Percentiles rank a stretch among this genome's conserved stretches.
Evolutionary conservation across 2,113 vertebrate species (phyloP).

Genomic region (Scolopax mira): DNA sequence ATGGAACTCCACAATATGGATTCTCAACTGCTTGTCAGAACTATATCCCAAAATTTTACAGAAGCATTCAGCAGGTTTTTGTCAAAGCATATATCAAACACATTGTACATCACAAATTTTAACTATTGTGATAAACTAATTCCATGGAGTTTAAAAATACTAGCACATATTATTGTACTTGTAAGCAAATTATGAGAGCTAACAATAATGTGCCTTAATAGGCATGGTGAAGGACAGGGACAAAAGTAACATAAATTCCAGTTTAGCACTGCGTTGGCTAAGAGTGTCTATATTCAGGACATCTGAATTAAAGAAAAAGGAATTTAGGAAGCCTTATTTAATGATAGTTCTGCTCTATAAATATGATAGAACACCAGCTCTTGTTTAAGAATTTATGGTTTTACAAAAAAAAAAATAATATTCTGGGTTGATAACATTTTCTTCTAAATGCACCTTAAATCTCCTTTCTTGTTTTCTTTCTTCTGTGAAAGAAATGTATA

Average conservation of each 20-base stretch:
- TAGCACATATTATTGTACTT: neutral
- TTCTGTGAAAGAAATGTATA: neutral
- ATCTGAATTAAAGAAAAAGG: neutral
- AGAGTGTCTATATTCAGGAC: neutral
- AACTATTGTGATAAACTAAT: neutral
- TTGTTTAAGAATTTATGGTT: neutral
- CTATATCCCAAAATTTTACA: neutral
- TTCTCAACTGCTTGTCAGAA: neutral
- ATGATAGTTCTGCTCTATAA: neutral
- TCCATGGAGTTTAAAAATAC: neutral
- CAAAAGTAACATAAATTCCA: neutral
- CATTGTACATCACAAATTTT: neutral
- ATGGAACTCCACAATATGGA: neutral
- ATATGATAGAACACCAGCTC: neutral
- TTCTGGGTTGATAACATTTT: neutral
- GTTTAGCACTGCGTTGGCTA: neutral
- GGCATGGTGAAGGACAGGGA: neutral
- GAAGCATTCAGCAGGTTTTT: neutral
- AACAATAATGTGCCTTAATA: neutral
- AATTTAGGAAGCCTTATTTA: neutral
- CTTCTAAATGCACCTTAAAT: neutral
- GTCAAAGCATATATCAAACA: neutral
- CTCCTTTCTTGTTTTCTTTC: neutral
- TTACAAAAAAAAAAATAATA: neutral
- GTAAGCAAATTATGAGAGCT: neutral